Evolutionary conservation across 1,140 invertebrate species (phyloP).

Genomic region (Brachionus sp.): DNA sequence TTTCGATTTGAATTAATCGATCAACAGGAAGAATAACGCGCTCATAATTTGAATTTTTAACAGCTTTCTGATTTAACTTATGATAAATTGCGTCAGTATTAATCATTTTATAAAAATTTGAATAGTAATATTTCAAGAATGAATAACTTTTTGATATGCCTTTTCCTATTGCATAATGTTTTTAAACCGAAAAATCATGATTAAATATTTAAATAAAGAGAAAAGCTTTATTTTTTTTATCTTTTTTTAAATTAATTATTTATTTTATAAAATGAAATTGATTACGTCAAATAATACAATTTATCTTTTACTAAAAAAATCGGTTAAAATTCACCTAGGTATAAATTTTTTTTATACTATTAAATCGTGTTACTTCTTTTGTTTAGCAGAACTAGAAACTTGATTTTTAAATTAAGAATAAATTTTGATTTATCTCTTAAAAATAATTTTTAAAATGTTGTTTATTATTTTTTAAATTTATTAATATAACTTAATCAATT

Average conservation of each 20-base stretch:
- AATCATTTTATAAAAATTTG: neutral
- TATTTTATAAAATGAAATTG: neutral
- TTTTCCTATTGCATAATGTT: constrained; percentile 3
- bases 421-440: too few relatives aligned
- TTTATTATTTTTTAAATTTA: too few relatives aligned
- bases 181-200: neutral
- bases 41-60: neutral
- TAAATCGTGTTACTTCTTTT: neutral
- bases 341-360: neutral
- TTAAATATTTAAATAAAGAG: neutral
- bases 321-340: neutral
- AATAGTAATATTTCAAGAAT: neutral
- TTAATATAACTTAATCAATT: too few relatives aligned
- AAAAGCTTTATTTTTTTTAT: neutral
- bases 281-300: neutral
- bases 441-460: too few relatives aligned
- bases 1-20: neutral
- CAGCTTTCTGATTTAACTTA: neutral
- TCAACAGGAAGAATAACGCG: neutral
- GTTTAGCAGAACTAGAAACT: neutral
- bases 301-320: neutral
- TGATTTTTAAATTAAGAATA: neutral
- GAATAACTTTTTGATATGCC: neutral
- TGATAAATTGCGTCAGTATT: neutral
- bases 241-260: neutral